Base-by-base conservation (phyloP, 2,797 vertebrate genomes). In the Glyptemys insculpta region DNA sequence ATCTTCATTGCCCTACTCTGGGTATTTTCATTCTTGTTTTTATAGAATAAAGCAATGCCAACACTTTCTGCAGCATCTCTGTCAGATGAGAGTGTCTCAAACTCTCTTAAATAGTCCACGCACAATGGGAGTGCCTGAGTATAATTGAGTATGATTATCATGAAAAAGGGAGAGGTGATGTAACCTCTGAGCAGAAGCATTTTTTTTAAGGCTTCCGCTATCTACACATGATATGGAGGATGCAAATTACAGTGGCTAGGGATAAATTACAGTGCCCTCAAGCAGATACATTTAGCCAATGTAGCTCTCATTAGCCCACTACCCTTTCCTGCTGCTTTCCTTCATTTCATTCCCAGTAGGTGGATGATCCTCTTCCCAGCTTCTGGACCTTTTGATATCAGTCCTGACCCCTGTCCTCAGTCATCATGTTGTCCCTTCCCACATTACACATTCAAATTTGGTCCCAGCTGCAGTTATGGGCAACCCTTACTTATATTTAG, bases 401-500 rank as follows among this genome's bases (percentile, higher is more conserved):
- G 7, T 41, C 2, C 44, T 18, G 23, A 23, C 10, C 21, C 65
- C 18, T 82, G 12, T 47, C 3, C 52, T 72, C 18, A 47, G 10
- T 81, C 74, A n/a, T 88, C 52, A 44, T 81, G 5, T 44, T 3
- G 0, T 4, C 5, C 56, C 19, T 72, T 72, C 21, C n/a, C 81
- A 74, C 53, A 8, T 5, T 88, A 6, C 0, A 0, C 8, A 57
- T 5, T 57, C 5, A 85, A 0, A 86, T 59, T 65, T 88, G 2
- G 74, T 21, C 2, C 4, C 44, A 4, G 12, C 9, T 72, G 3
- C 74, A 57, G 21, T 53, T 53, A 27, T 2, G 78, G 79, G 5
- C 10, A 53, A 0, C 1, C 0, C 0, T 37, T 1, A 68, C 21
- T 57, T 65, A 3, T 37, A 86, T 50, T 86, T 56, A 49, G 9